phyloP scores from a whole-genome alignment of 2,888 invertebrate genomes.

The Clepsis dumicolana region DNA sequence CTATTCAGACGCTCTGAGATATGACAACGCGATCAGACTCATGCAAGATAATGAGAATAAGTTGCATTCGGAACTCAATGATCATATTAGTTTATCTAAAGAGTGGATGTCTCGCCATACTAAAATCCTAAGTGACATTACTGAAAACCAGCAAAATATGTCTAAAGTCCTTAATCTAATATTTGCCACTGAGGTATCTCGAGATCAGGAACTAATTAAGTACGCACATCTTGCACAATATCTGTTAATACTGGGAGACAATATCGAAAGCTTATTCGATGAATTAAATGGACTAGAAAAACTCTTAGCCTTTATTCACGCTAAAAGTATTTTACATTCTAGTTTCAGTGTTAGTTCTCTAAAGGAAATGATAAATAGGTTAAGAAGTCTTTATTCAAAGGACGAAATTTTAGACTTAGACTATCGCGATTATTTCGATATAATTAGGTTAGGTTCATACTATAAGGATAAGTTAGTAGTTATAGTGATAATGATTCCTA shows the following conservation, averaged over 20 bases:
- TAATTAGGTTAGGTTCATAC: no score
- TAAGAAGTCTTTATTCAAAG: background rate
- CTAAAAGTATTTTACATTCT: no score
- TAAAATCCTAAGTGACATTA: background rate
- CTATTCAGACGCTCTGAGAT: constrained; percentile 22
- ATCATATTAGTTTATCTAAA: background rate
- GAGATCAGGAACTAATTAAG: background rate
- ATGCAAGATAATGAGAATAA: no score
- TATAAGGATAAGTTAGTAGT: no score
- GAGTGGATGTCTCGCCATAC: background rate
- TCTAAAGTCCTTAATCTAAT: background rate
- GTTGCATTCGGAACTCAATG: background rate
- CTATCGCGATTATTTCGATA: background rate
- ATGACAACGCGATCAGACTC: background rate
- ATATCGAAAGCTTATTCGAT: no score
- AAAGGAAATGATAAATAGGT: background rate
- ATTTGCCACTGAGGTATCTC: background rate
- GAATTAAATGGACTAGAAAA: no score
- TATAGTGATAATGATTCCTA: no score
- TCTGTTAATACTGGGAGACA: no score
- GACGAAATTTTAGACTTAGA: background rate
- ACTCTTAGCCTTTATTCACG: no score
- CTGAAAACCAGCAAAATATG: background rate
- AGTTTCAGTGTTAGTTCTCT: no score
- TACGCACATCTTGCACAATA: no score